Evolutionary conservation across 2,113 vertebrate species (phyloP), one percentile per base, ranked within the genome.

Genomic region (Cathartes aura): DNA sequence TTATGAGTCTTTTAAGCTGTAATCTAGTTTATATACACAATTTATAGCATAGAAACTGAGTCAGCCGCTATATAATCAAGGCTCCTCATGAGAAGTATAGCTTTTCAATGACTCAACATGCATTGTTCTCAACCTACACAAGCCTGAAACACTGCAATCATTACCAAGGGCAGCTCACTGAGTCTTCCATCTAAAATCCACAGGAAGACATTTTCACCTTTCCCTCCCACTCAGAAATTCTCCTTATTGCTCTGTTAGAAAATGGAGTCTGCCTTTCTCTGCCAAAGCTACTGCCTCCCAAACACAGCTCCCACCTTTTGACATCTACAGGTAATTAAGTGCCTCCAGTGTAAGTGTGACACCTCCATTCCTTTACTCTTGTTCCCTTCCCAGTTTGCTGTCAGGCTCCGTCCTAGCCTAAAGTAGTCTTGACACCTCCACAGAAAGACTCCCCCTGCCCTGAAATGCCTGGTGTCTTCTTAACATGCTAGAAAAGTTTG

Each of bases 31-130:
- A 81, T 60, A 55, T 32, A 45, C 30, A 85, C 52, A 78, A 91
- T 87, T 93, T 81, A 87, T 23, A 90, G 86, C 42, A 79, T 2
- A 91, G 74, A 86, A 95, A 96, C 9, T 42, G 63, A 93, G 82
- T 93, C 67, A 92, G 64, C 52, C 84, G 73, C 84, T 85, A 38
- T 42, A n/a, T 56, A 91, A 95, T 79, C 70, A 92, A 79, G 40
- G 64, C 19, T 96, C 34, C 34, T 89, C 80, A 45, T 42, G 40
- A 96, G 64, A 82, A 87, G 91, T 48, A 72, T 7, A 87, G 91
- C 19, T 82, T 76, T 85, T 43, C 70, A 60, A 34, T 89, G 83
- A 96, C 76, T 89, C 84, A 68, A 45, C 0, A 0, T 22, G 34
- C 56, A 68, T 60, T 95, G 87, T 87, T 95, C 70, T 89, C 91